Evolutionary conservation across 37 sponge, comb jelly and placozoan genomes (phyloP), one percentile per base, ranked within the genome.

Genomic region (Amphimedon queenslandica): DNA sequence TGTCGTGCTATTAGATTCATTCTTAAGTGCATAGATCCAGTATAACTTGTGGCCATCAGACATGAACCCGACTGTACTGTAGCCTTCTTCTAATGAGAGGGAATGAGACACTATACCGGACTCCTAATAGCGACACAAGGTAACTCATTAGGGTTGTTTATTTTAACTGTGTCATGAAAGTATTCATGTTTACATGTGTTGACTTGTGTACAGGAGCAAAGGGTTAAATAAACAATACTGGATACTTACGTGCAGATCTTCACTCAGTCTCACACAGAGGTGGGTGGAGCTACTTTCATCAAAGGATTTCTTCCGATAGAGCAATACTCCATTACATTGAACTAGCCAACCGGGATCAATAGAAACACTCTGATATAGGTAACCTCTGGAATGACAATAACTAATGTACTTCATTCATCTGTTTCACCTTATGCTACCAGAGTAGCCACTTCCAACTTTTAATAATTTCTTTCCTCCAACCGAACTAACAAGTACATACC

Each of bases 21-120:
- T 24, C 67, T 55, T 76, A 38, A 75, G 51, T 5, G 63, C 34
- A 42, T 84, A 89, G 60, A 89, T 38, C 94, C 94, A 93, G 81
- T 82, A 88, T 40, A 93, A 35, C 33, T 55, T 58, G 31, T 67
- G 74, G 11, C 94, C 94, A 65, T 93, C 94, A 72, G 86, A 80
- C 39, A 70, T 64, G 39, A 93, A 55, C 38, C 82, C 66, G 27
- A 88, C 38, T 23, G 87, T 88, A 35, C 63, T 82, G 40, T 53
- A 42, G 3, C 53, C 24, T 37, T 87, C 82, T 60, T 11, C 51
- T 47, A 47, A n/a, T n/a, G n/a, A n/a, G n/a, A n/a, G n/a, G n/a
- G n/a, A n/a, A n/a, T n/a, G n/a, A n/a, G n/a, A n/a, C 53, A 47
- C 53, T 47, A 13, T 18, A 47, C 53, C 53, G 13, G 13, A 47